Conservation (phyloP, 2,888 invertebrate genomes). For the Hydroisotoma schaefferi region DNA sequence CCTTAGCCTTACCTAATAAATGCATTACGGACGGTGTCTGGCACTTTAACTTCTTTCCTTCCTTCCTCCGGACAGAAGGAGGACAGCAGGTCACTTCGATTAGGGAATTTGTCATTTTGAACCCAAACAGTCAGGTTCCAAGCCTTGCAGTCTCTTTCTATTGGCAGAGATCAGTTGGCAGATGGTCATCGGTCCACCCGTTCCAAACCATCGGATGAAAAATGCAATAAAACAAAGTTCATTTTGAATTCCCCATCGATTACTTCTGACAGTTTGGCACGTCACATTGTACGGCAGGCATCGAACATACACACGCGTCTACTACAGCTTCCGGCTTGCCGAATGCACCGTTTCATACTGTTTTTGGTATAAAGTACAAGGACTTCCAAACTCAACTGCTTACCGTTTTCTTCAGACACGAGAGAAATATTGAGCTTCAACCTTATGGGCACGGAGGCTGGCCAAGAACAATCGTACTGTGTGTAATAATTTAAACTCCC, state of each 20-base stretch:
- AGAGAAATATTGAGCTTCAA: slow-evolving; percentile 2
- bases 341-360: too few species aligned
- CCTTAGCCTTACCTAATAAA: slow-evolving; percentile 12
- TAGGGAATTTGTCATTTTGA: slow-evolving; percentile 13
- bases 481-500: slow-evolving; percentile 3
- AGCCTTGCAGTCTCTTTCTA: slow-evolving; percentile 11
- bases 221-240: too few species aligned
- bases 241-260: too few species aligned
- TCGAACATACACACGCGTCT: too few species aligned
- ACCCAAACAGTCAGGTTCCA: slow-evolving; percentile 16
- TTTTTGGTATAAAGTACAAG: too few species aligned
- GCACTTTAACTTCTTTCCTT: slow-evolving; percentile 8
- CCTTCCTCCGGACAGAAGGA: slow-evolving; percentile 11
- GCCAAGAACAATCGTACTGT: slow-evolving; percentile 6
- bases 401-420: slow-evolving; percentile 14
- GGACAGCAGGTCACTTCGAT: slow-evolving; percentile 6
- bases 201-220: too few species aligned
- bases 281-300: too few species aligned
- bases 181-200: too few species aligned
- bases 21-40: slow-evolving; percentile 13
- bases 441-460: not conserved
- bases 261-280: too few species aligned
- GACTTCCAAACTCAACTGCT: too few species aligned
- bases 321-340: too few species aligned
- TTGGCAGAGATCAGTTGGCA: too few species aligned